A percentile compares a stretch with the other conserved stretches of the same genome.
Evolutionary conservation across 2,113 vertebrate genomes (phyloP).

Genomic region (Lipophrys pholis): DNA sequence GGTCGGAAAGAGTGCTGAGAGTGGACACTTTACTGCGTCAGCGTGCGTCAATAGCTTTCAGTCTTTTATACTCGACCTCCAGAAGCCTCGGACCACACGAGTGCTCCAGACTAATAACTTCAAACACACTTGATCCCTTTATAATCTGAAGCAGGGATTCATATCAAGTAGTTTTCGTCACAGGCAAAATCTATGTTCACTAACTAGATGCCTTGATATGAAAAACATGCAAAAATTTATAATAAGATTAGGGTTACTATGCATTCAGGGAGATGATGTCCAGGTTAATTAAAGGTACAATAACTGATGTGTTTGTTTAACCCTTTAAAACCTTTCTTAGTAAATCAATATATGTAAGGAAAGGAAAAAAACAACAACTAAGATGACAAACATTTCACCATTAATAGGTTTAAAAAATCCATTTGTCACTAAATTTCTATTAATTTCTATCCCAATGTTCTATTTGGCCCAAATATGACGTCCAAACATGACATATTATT

Average conservation of each 20-base stretch:
- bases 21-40: slow-evolving; percentile 31
- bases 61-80: slow-evolving; percentile 14
- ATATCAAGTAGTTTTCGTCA: no score
- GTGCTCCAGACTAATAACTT: background rate
- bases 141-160: no score
- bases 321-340: no score
- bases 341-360: background rate
- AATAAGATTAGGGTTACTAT: background rate
- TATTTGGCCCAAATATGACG: no score
- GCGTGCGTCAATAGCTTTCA: slow-evolving; percentile 23
- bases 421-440: no score
- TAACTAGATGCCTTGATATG: background rate
- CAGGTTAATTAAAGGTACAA: background rate
- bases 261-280: background rate
- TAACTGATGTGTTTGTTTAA: no score
- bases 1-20: slow-evolving; percentile 59
- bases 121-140: background rate
- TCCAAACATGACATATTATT: no score
- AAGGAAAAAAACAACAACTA: no score
- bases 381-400: no score
- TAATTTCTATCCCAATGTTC: no score
- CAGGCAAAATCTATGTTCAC: background rate
- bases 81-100: no score
- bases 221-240: background rate
- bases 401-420: no score